Evolutionary conservation across 2,888 invertebrate genomes (phyloP).

Genomic region (Oscheius sp.): DNA sequence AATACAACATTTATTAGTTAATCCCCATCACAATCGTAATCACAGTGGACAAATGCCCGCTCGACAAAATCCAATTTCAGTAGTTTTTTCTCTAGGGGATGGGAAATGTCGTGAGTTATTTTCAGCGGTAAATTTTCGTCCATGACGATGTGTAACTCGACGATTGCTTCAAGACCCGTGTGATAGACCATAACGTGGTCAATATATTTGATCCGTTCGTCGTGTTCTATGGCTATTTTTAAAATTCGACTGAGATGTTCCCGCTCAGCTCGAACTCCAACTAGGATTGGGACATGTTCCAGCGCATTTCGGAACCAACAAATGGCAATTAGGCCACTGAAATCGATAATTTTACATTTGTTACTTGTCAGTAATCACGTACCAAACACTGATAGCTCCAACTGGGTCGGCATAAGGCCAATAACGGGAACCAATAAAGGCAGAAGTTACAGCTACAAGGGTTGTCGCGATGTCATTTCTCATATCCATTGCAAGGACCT

Average conservation of each 20-base stretch:
- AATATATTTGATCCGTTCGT: constrained; percentile 69
- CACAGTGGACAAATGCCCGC: constrained; percentile 65
- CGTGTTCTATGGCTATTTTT: constrained; percentile 69
- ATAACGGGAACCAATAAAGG: constrained; percentile 73
- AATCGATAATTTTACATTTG: constrained; percentile 16
- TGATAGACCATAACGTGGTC: constrained; percentile 77
- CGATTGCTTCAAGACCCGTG: constrained; percentile 74
- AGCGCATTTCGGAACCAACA: constrained; percentile 71
- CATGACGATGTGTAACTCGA: constrained; percentile 74
- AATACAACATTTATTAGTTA: constrained; percentile 24
- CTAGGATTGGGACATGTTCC: constrained; percentile 67
- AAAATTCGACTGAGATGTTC: constrained; percentile 67
- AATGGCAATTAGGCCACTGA: constrained; percentile 67
- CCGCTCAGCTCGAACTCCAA: constrained; percentile 67
- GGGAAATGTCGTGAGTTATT: constrained; percentile 75
- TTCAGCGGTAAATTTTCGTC: constrained; percentile 74
- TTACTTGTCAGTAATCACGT: constrained; percentile 1
- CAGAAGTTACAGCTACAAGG: constrained; percentile 74
- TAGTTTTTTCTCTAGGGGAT: constrained; percentile 74
- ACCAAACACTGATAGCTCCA: constrained; percentile 75
- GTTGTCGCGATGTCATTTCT: constrained; percentile 77
- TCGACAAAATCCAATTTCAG: constrained; percentile 71
- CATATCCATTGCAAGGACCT: constrained; percentile 73
- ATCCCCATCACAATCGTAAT: constrained; percentile 68
- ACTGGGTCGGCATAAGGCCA: constrained; percentile 76